phyloP scores from a whole-genome alignment of 2,888 invertebrate species.

The Caenorhabditis becei region DNA sequence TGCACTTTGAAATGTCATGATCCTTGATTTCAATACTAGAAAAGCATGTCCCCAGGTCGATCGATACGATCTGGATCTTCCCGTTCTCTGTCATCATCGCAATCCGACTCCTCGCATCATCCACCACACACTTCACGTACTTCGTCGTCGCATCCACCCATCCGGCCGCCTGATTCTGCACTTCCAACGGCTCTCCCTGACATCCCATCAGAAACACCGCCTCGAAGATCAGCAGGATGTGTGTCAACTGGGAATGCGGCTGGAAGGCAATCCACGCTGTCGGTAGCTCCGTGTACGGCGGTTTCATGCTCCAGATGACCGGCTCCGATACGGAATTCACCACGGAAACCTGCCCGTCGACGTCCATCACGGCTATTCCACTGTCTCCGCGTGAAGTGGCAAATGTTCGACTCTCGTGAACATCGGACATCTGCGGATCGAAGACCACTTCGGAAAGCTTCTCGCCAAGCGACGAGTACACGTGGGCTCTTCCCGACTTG shows the following conservation, averaged over 20 bases:
- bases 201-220: slow-evolving; percentile 65
- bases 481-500: slow-evolving; percentile 54
- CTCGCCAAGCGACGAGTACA: slow-evolving; percentile 63
- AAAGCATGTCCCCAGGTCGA: slow-evolving; percentile 56
- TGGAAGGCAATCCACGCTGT: slow-evolving; percentile 69
- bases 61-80: slow-evolving; percentile 59
- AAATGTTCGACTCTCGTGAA: slow-evolving; percentile 47
- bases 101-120: slow-evolving; percentile 56
- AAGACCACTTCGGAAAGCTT: slow-evolving; percentile 53
- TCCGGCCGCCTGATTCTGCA: slow-evolving; percentile 42
- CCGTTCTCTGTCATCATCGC: slow-evolving; percentile 52
- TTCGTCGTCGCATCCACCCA: slow-evolving; percentile 51
- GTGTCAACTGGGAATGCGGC: slow-evolving; percentile 64
- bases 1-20: slow-evolving; percentile 45
- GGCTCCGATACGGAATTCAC: slow-evolving; percentile 71
- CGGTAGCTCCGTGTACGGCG: slow-evolving; percentile 57
- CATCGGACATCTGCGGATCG: slow-evolving; percentile 53
- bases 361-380: slow-evolving; percentile 71
- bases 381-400: slow-evolving; percentile 62
- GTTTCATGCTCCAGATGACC: slow-evolving; percentile 68
- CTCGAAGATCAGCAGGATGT: slow-evolving; percentile 62
- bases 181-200: slow-evolving; percentile 66
- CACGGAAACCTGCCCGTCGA: slow-evolving; percentile 65
- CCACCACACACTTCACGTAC: slow-evolving; percentile 54
- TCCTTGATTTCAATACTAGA: slow-evolving; percentile 25